Evolutionary conservation across 2,113 vertebrate genomes (phyloP).

Genomic region (Bostrychus sinensis): DNA sequence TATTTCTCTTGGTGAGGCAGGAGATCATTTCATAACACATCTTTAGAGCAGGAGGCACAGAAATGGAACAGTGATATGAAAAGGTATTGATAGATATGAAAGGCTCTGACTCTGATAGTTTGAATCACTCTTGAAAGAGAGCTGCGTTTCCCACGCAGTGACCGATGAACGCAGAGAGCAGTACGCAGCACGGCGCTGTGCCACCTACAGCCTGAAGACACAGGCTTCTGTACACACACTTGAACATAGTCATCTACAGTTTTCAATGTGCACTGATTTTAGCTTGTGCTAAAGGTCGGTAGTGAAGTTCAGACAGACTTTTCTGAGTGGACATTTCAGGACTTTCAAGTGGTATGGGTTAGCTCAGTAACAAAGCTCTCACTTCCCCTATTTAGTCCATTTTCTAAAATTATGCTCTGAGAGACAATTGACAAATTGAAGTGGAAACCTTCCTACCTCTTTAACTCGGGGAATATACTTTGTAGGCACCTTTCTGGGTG

Average conservation of each 20-base stretch:
- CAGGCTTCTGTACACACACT: slow-evolving; percentile 18
- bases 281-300: neutral
- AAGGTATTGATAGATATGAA: slow-evolving; percentile 68
- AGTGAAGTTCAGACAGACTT: slow-evolving; percentile 20
- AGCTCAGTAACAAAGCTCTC: slow-evolving; percentile 4
- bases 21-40: slow-evolving; percentile 81
- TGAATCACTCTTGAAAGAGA: slow-evolving; percentile 74
- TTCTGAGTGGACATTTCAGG: slow-evolving; percentile 30
- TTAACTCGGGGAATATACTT: too few relatives aligned
- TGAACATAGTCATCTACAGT: slow-evolving; percentile 13
- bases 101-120: slow-evolving; percentile 71
- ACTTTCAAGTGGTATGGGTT: neutral
- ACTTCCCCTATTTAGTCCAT: neutral
- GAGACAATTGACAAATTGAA: slow-evolving; percentile 6
- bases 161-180: slow-evolving; percentile 69
- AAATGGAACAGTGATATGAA: slow-evolving; percentile 54
- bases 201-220: slow-evolving; percentile 69
- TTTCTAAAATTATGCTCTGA: slow-evolving; percentile 21
- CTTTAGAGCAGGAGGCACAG: slow-evolving; percentile 73
- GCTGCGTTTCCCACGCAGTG: slow-evolving; percentile 73
- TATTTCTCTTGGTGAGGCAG: slow-evolving; percentile 68
- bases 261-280: slow-evolving; percentile 20
- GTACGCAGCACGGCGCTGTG: slow-evolving; percentile 44
- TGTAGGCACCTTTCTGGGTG: too few relatives aligned
- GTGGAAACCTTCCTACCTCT: neutral